Percentiles rank a stretch among this genome's conserved stretches.
phyloP scores from a whole-genome alignment of 2,113 vertebrate genomes.

The Jacana jacana region DNA sequence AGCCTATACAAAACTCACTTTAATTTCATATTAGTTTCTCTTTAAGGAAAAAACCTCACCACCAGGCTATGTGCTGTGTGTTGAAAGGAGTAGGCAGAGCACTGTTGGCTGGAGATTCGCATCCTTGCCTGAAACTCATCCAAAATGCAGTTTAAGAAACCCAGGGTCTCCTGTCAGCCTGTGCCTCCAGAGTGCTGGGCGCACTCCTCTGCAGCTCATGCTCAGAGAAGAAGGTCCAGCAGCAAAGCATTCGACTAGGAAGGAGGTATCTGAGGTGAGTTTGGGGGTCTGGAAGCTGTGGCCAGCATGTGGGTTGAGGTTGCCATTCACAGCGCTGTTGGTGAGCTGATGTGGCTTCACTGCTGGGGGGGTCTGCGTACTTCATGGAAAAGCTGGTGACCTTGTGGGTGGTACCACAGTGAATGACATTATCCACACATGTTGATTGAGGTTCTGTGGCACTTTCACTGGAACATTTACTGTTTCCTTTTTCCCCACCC shows the following conservation, averaged over 20 bases:
- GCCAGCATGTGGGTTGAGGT: fast-evolving
- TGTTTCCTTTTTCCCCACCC: background rate
- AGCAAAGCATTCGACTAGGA: background rate
- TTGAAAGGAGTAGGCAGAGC: background rate
- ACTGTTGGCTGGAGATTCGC: fast-evolving
- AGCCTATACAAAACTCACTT: background rate
- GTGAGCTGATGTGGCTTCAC: background rate
- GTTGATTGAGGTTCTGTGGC: background rate
- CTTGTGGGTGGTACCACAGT: background rate
- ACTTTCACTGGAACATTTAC: background rate
- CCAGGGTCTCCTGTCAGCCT: fast-evolving
- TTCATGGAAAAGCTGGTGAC: background rate
- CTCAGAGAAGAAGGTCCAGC: background rate
- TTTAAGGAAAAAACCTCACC: background rate
- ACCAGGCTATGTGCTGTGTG: background rate
- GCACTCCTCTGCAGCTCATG: background rate
- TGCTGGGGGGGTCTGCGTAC: background rate
- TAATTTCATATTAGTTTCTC: background rate
- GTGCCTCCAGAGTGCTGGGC: fast-evolving
- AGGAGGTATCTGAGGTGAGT: background rate
- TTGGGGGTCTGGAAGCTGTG: background rate
- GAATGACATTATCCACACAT: background rate
- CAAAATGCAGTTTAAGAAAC: background rate
- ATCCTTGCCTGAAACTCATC: background rate
- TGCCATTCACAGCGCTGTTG: background rate